Base-by-base conservation (phyloP, 2,888 invertebrate species). In the Abrostola triplasia region DNA sequence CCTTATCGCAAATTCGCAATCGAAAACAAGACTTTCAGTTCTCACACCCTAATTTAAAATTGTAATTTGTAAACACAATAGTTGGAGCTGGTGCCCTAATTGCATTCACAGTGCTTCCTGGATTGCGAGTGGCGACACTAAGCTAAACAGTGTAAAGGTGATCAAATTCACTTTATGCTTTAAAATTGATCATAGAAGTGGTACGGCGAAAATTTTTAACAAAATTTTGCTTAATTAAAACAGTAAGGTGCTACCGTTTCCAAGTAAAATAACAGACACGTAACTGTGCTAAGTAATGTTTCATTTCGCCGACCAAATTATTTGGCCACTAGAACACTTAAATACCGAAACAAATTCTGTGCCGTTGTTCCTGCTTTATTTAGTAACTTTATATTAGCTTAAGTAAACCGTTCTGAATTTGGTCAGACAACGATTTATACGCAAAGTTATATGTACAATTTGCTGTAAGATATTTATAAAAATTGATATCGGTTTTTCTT, bases 391-490 rank as follows among this genome's bases (percentile, higher is more conserved):
- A 0, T 63, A 52, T 47, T 13, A 52, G 37, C n/a, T 37, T 11
- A 47, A 52, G 42, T 52, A 56, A 64, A 70, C 64, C 56, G 48
- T n/a, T 2, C 24, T 36, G 37, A 65, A 44, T 71, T 64, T 49
- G 13, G 40, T 49, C 48, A 41, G n/a, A 49, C 51, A 13, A 13
- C 12, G 38, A 38, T 38, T 38, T 51, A 12, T 12, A 42, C 44
- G 12, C 13, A 44, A 47, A 47, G 44, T 24, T 5, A 47, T 9
- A 24, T 47, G 13, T 47, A 47, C 6, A 47, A 13, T 47, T 47
- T 5, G 44, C 44, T 47, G 44, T 47, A 13, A 47, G 24, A 13
- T 13, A 9, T 9, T 13, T 47, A 47, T 9, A 47, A 47, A 47
- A 8, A 8, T 24, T 12, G 8, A 1, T 13, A 13, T 13, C 7